Conservation (phyloP, 2,888 invertebrate genomes). For the Hemistola chrysoprasaria region DNA sequence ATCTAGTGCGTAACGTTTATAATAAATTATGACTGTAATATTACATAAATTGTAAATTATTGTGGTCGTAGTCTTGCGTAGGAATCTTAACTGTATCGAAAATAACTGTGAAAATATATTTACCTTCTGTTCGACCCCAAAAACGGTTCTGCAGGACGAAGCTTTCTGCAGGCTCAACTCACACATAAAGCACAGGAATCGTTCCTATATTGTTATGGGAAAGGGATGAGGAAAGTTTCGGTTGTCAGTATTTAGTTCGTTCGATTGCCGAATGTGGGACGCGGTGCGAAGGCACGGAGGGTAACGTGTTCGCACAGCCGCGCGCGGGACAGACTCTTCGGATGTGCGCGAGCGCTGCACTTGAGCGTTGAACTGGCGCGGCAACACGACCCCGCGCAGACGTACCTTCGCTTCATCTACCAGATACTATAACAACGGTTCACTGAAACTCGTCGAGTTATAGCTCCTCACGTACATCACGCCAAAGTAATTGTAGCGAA, state of each 20-base stretch:
- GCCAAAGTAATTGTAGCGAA: slow-evolving; percentile 51
- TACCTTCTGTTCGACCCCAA: slow-evolving; percentile 58
- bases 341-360: slow-evolving; percentile 72
- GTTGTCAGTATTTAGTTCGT: slow-evolving; percentile 33
- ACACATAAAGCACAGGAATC: slow-evolving; percentile 52
- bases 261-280: slow-evolving; percentile 49
- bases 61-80: slow-evolving; percentile 16
- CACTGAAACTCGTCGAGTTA: slow-evolving; percentile 47
- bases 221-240: slow-evolving; percentile 20
- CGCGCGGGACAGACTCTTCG: slow-evolving; percentile 54
- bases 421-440: slow-evolving; percentile 24
- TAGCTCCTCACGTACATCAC: slow-evolving; percentile 40
- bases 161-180: slow-evolving; percentile 45
- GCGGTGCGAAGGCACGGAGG: slow-evolving; percentile 29
- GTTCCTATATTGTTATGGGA: slow-evolving; percentile 26
- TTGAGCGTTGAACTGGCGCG: slow-evolving; percentile 73
- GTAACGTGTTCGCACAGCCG: slow-evolving; percentile 53
- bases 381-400: slow-evolving; percentile 47
- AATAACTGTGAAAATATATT: slow-evolving; percentile 51
- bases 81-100: slow-evolving; percentile 40
- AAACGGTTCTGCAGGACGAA: slow-evolving; percentile 38
- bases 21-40: no score
- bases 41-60: not conserved
- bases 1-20: not conserved
- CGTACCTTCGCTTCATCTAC: slow-evolving; percentile 26